Conservation (phyloP, 1,140 invertebrate species). For the Hesperophylax magnus region DNA sequence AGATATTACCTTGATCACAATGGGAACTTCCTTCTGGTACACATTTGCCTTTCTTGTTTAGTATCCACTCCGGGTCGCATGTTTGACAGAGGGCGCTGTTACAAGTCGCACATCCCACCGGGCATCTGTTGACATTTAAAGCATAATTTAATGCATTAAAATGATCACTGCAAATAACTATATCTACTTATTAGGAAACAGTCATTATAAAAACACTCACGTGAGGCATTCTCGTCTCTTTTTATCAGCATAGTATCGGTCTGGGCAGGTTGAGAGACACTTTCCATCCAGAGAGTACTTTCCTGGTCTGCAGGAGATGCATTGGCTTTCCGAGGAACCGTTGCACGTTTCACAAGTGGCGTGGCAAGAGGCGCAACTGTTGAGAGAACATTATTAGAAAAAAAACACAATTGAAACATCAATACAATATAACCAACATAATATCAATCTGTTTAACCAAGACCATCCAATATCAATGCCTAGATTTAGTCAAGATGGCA, state of each 20-base stretch:
- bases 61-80: constrained; percentile 79
- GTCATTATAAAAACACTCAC: constrained; percentile 59
- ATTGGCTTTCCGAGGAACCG: constrained; percentile 82
- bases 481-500: too few species aligned
- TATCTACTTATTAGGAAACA: background rate
- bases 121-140: constrained; percentile 70
- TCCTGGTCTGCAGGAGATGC: constrained; percentile 82
- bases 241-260: constrained; percentile 80
- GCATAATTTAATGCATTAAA: background rate
- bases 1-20: constrained; percentile 73
- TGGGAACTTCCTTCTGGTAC: constrained; percentile 75
- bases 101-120: constrained; percentile 81
- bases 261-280: constrained; percentile 78
- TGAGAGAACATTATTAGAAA: background rate
- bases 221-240: constrained; percentile 81
- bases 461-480: too few species aligned
- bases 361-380: constrained; percentile 82
- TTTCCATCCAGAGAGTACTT: constrained; percentile 77
- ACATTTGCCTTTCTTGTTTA: constrained; percentile 81
- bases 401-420: background rate
- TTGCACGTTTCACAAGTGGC: constrained; percentile 86
- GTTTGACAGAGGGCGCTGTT: constrained; percentile 77
- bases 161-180: background rate
- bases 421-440: background rate
- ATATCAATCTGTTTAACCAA: too few species aligned